Evolutionary conservation across 2,888 invertebrate species (phyloP).

Genomic region (Drosophila limbata): DNA sequence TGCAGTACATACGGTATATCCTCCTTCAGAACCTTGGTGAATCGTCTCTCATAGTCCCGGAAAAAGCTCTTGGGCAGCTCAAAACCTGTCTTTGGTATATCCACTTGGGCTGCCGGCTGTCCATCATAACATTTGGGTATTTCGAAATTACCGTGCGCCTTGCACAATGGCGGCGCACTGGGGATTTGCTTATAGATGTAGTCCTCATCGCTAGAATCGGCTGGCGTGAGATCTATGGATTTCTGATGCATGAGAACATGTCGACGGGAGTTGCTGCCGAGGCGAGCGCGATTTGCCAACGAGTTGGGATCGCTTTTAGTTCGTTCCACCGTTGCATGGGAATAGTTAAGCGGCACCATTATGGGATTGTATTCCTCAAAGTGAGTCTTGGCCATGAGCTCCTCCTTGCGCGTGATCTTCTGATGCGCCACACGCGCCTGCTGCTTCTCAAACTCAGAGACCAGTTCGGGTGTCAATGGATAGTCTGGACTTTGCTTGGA

Average conservation of each 20-base stretch:
- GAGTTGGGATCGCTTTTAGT: constrained; percentile 95
- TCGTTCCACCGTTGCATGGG: constrained; percentile 91
- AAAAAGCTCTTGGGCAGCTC: constrained; percentile 91
- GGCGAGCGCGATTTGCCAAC: constrained; percentile 89
- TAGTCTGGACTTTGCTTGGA: constrained; percentile 87
- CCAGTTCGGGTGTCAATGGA: constrained; percentile 87
- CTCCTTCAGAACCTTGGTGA: constrained; percentile 86
- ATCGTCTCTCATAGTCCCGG: constrained; percentile 88
- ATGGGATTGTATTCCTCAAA: constrained; percentile 91
- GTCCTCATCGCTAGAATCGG: constrained; percentile 94
- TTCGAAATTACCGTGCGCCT: constrained; percentile 90
- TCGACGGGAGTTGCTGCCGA: constrained; percentile 91
- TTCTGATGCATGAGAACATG: constrained; percentile 94
- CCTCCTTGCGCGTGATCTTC: constrained; percentile 88
- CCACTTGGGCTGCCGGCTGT: constrained; percentile 80
- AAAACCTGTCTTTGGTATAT: constrained; percentile 89
- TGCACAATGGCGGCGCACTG: constrained; percentile 90
- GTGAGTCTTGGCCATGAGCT: constrained; percentile 89
- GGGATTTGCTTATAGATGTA: constrained; percentile 91
- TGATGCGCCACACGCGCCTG: constrained; percentile 83
- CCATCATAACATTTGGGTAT: constrained; percentile 86
- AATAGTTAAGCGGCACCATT: constrained; percentile 87
- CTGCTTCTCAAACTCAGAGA: constrained; percentile 88
- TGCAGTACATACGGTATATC: constrained; percentile 94
- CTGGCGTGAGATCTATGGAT: constrained; percentile 93